Base-by-base conservation (phyloP, 2,888 invertebrate genomes). In the Plusia festucae region DNA sequence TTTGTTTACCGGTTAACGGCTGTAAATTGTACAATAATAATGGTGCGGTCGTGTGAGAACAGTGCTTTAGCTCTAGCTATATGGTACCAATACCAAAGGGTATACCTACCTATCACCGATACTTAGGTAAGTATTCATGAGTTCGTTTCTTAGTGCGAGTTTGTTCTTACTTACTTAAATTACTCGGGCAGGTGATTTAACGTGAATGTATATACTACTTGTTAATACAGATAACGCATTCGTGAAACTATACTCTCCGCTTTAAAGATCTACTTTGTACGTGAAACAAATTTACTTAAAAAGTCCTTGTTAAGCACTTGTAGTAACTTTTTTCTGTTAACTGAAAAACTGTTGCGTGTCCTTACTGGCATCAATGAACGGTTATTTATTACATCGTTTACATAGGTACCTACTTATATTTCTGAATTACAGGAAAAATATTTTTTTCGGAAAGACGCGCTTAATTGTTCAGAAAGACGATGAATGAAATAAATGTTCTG, bases 1-100 rank as follows among this genome's bases (percentile, higher is more conserved):
- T 88, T 90, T 89, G 90, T 90, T 88, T 88, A 86, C 82, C 81
- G 85, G 87, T 86, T 88, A 85, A 85, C 85, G 85, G 87, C 84
- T 88, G 90, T 89, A 89, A 90, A 91, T 91, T 88, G 88, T 85
- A 86, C 81, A 87, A 88, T 85, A 90, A 90, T 90, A 89, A 88
- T 85, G 83, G 81, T 82, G 85, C 78, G 81, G 85, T 76, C 70
- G 66, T 55, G 68, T 68, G 58, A 60, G 60, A 73, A 62, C 59
- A 65, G 65, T 61, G 70, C 68, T 71, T 84, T 83, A 82, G 76
- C 78, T 81, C 81, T 83, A 85, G 85, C 85, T 86, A 86, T 85
- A 83, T 83, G 46, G 46, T 46, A 18, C 11, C 16, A 9, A 18
- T n/a, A n/a, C n/a, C 18, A 46, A 18, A 20, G 20, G 18, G 46